Conservation (phyloP, 2,888 invertebrate species). For the Myathropa florea region DNA sequence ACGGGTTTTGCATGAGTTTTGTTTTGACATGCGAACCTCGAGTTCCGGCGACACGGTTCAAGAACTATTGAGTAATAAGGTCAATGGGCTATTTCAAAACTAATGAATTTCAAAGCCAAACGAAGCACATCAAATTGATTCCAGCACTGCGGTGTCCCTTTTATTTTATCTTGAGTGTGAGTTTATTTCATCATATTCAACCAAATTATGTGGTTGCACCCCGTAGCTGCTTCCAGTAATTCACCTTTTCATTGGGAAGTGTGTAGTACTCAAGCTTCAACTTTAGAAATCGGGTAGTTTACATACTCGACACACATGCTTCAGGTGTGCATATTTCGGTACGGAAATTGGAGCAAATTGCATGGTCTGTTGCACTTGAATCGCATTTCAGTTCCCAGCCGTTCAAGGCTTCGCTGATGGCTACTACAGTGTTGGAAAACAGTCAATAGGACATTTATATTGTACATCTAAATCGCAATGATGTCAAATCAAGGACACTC, state of each 20-base stretch:
- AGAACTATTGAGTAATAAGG: not conserved
- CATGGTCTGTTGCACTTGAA: conserved; percentile 40
- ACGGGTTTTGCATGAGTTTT: not conserved
- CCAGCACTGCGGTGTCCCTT: not conserved
- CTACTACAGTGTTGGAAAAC: conserved; percentile 1
- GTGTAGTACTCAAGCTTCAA: not conserved
- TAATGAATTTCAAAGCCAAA: not conserved
- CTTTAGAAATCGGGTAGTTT: not conserved
- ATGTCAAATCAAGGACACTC: conserved; percentile 65
- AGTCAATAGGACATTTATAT: not conserved
- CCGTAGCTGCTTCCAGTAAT: not conserved
- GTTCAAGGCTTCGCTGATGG: conserved; percentile 33
- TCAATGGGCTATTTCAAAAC: not conserved
- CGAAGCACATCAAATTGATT: not conserved
- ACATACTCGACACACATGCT: not conserved
- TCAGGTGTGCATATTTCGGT: not conserved
- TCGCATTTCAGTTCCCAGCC: conserved; percentile 21
- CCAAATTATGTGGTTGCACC: not conserved
- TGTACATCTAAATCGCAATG: conserved; percentile 6
- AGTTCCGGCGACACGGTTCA: not conserved
- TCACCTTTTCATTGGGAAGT: too few species aligned
- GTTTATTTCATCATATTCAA: not conserved
- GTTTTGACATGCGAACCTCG: not conserved
- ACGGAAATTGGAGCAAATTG: not conserved
- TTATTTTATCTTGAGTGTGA: not conserved